phyloP scores from a whole-genome alignment of 1,140 invertebrate species.

The Prorops nasuta region DNA sequence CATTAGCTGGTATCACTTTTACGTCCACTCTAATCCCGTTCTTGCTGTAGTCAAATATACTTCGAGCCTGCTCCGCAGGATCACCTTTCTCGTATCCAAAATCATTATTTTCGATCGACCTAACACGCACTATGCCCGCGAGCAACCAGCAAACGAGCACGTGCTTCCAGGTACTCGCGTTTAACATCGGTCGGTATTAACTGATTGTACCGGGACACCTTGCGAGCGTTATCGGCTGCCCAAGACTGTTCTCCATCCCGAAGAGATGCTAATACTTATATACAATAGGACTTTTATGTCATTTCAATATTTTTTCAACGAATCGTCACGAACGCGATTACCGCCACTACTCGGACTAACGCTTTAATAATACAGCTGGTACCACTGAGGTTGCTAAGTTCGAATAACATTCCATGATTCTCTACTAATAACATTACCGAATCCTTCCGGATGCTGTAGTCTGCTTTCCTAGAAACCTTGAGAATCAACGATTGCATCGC shows the following conservation, averaged over 20 bases:
- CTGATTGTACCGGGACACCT: background rate
- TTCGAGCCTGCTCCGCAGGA: conserved; percentile 9
- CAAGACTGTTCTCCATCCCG: background rate
- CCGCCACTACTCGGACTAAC: background rate
- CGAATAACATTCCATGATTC: background rate
- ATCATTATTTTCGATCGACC: background rate
- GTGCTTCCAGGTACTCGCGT: background rate
- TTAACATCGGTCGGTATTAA: background rate
- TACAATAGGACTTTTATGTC: background rate
- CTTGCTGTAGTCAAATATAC: conserved; percentile 41
- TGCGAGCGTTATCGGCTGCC: background rate
- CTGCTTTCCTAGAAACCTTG: background rate
- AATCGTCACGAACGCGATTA: background rate
- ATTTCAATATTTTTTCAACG: background rate
- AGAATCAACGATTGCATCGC: too few species aligned
- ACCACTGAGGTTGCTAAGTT: background rate
- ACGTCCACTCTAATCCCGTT: conserved; percentile 44
- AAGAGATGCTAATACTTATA: too few species aligned
- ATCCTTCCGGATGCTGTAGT: background rate
- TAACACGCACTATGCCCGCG: background rate
- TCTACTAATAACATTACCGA: background rate
- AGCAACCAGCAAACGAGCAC: background rate
- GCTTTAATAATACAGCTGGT: background rate
- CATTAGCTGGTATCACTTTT: conserved; percentile 28
- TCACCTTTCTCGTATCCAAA: background rate